These are phyloP conservation scores for Heliconius ethilla DNA, from an alignment of 2,888 invertebrate species.

Conservation along the genomic window DNA sequence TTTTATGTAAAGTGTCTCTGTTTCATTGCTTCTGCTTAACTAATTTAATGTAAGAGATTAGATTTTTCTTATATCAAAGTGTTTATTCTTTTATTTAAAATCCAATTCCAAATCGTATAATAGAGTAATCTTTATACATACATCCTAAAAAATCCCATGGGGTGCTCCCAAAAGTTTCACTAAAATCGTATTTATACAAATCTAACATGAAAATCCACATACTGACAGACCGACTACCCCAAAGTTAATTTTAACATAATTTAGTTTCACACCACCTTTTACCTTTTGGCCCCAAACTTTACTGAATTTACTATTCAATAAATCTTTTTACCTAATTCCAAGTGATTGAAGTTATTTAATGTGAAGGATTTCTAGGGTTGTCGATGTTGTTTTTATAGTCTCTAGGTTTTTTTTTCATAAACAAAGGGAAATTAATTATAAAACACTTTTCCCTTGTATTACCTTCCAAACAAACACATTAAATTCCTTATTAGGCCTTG, in stretches of 20 bases:
- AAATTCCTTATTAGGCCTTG: too few species aligned
- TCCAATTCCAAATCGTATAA: too few species aligned
- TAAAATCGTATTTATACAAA: background rate
- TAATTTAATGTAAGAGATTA: too few species aligned
- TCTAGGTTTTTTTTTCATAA: background rate
- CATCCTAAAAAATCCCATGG: background rate
- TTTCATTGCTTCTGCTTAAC: too few species aligned
- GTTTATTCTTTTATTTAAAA: background rate
- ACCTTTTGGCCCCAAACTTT: conserved; percentile 17
- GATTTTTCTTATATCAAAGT: background rate
- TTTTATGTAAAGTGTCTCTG: too few species aligned
- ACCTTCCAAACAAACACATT: too few species aligned
- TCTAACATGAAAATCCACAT: conserved; percentile 9
- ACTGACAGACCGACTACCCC: conserved; percentile 1
- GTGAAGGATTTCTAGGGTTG: conserved; percentile 32
- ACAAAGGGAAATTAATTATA: background rate
- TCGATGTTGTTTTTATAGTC: conserved; percentile 1
- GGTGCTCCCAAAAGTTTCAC: background rate
- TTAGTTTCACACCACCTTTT: conserved; percentile 2
- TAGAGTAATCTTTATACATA: background rate
- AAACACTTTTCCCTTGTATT: background rate
- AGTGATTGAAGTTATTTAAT: conserved; percentile 31
- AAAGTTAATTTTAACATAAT: conserved; percentile 10
- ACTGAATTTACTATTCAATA: conserved; percentile 30
- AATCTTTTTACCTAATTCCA: conserved; percentile 37